phyloP scores from a whole-genome alignment of 2,888 invertebrate genomes.

The Tiliacea citrago region DNA sequence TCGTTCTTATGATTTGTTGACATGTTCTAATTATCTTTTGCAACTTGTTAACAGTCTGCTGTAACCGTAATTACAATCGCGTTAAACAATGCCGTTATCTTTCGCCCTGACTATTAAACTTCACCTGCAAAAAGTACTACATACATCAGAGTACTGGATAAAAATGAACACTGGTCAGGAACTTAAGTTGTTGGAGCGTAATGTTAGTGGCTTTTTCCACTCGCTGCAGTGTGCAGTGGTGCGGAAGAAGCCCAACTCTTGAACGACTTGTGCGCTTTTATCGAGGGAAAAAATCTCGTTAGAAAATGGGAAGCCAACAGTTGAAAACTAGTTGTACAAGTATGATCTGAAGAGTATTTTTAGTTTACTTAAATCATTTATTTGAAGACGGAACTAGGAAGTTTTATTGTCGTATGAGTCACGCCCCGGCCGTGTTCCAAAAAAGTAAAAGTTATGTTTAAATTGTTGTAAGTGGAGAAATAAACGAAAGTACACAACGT shows the following conservation, averaged over 20 bases:
- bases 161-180: constrained; percentile 62
- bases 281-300: constrained; percentile 86
- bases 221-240: constrained; percentile 68
- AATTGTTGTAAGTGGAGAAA: constrained; percentile 71
- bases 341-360: constrained; percentile 77
- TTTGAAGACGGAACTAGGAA: constrained; percentile 60
- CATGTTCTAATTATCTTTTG: not conserved
- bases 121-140: constrained; percentile 37
- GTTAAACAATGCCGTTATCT: constrained; percentile 42
- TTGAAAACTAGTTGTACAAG: constrained; percentile 81
- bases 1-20: not conserved
- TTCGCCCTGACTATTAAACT: constrained; percentile 38
- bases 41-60: not conserved
- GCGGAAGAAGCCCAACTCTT: constrained; percentile 78
- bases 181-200: constrained; percentile 63
- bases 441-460: constrained; percentile 82
- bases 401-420: constrained; percentile 70
- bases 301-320: constrained; percentile 88
- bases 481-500: constrained; percentile 71
- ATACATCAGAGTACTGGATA: constrained; percentile 52
- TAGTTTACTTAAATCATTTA: constrained; percentile 65
- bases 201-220: constrained; percentile 78
- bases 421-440: constrained; percentile 73
- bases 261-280: constrained; percentile 69
- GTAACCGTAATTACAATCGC: constrained; percentile 6